Evolutionary conservation across 2,797 vertebrate genomes (phyloP).

Genomic region (Girardinus metallicus): DNA sequence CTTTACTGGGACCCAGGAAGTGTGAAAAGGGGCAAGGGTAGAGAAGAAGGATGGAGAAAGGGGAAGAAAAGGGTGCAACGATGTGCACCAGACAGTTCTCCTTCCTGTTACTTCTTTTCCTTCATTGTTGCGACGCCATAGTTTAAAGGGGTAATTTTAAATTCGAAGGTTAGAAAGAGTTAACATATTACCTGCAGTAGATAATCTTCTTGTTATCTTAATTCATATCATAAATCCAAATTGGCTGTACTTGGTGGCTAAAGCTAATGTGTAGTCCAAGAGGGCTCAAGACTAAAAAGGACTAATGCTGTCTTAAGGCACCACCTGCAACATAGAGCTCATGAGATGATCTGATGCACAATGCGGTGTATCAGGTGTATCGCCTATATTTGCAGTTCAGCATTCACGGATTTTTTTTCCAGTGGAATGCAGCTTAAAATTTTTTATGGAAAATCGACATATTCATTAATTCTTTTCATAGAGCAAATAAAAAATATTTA

Average conservation of each 20-base stretch:
- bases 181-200: neutral
- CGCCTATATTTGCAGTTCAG: neutral
- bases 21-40: constrained; percentile 43
- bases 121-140: constrained; percentile 68
- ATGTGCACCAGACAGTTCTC: constrained; percentile 76
- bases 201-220: neutral
- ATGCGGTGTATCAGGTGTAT: no score
- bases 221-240: constrained; percentile 3
- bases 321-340: neutral
- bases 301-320: neutral
- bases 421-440: neutral
- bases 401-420: neutral
- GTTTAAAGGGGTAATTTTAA: constrained; percentile 30
- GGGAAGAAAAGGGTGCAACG: constrained; percentile 63
- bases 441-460: neutral
- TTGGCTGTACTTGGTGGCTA: no score
- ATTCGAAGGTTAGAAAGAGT: neutral
- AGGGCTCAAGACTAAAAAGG: neutral
- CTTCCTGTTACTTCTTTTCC: constrained; percentile 68
- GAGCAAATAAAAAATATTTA: no score
- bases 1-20: constrained; percentile 39
- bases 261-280: neutral
- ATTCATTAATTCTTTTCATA: no score
- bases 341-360: neutral
- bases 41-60: constrained; percentile 13